Evolutionary conservation across 2,113 vertebrate species (phyloP).

Genomic region (Cyanoliseus patagonus): DNA sequence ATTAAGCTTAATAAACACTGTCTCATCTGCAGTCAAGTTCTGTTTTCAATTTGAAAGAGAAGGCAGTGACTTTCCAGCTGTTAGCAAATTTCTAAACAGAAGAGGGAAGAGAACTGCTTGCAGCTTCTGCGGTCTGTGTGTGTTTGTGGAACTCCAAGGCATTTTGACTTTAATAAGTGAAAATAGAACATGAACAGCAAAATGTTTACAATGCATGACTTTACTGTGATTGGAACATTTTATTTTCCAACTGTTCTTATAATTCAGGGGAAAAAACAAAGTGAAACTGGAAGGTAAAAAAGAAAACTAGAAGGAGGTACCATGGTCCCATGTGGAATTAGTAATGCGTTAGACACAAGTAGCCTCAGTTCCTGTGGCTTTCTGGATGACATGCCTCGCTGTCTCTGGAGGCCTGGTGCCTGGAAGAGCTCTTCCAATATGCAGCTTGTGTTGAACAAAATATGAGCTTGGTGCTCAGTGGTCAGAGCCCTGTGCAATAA

Average conservation of each 20-base stretch:
- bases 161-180: background rate
- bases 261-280: background rate
- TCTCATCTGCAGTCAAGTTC: background rate
- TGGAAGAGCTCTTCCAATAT: background rate
- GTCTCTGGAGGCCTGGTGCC: background rate
- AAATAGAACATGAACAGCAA: background rate
- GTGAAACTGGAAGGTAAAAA: fast-evolving
- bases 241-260: background rate
- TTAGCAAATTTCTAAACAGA: background rate
- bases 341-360: fast-evolving
- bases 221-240: background rate
- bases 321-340: background rate
- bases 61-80: background rate
- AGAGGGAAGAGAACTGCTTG: background rate
- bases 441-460: background rate
- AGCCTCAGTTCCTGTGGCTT: background rate
- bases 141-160: fast-evolving
- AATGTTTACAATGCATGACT: background rate
- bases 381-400: background rate
- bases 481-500: background rate
- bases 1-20: background rate
- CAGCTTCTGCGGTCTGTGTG: background rate
- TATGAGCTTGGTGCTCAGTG: background rate
- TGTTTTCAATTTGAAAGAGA: background rate
- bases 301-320: background rate